Evolutionary conservation across 64 coral and sea anemone species (phyloP).

Genomic region (Stichodactyla mertensii): DNA sequence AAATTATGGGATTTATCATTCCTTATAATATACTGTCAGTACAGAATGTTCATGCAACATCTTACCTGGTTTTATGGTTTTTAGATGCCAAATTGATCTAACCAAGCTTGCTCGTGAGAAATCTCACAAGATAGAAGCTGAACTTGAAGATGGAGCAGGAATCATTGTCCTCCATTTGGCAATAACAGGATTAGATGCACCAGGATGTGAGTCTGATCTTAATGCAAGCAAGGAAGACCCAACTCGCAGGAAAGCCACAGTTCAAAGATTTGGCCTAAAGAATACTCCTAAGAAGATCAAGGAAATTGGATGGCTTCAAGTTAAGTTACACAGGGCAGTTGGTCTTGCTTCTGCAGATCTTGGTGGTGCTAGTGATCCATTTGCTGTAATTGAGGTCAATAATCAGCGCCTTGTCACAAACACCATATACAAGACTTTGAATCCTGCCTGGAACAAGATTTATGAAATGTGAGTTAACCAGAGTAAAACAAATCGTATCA

Average conservation of each 20-base stretch:
- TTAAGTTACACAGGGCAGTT: slow-evolving; percentile 94
- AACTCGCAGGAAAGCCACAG: slow-evolving; percentile 46
- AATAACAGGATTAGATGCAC: slow-evolving; percentile 77
- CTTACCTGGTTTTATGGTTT: background rate
- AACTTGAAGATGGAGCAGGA: slow-evolving; percentile 92
- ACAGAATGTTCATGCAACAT: background rate
- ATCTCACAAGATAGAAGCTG: slow-evolving; percentile 94
- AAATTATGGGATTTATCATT: too few species aligned
- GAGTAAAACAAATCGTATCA: background rate
- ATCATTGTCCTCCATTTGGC: slow-evolving; percentile 81
- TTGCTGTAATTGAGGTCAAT: slow-evolving; percentile 85
- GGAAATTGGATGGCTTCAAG: slow-evolving; percentile 93
- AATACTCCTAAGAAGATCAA: slow-evolving; percentile 98
- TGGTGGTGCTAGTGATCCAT: slow-evolving; percentile 90
- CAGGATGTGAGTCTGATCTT: slow-evolving; percentile 85
- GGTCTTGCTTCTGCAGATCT: slow-evolving; percentile 92
- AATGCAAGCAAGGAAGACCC: slow-evolving; percentile 61
- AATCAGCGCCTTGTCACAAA: slow-evolving; percentile 81
- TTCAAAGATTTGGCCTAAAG: slow-evolving; percentile 61
- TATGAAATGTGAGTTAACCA: slow-evolving; percentile 90
- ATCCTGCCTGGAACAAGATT: slow-evolving; percentile 95
- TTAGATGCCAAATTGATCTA: slow-evolving; percentile 88
- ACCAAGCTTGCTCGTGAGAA: slow-evolving; percentile 73
- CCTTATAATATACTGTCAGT: background rate
- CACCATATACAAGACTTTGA: slow-evolving; percentile 95